Conservation (phyloP, 2,113 vertebrate genomes). For the Clarias magur region DNA sequence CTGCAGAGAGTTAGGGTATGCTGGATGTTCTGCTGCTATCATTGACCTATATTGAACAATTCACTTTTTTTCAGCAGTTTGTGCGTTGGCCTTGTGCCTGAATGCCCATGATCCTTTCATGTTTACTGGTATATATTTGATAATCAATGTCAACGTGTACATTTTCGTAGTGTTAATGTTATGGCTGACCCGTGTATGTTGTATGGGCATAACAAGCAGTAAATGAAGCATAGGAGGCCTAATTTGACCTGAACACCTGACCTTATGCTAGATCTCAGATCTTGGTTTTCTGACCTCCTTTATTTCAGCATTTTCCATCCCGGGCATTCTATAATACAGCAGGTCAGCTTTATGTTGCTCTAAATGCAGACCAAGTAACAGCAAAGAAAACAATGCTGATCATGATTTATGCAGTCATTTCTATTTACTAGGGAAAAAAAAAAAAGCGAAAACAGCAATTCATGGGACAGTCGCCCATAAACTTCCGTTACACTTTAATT, state of each 20-base stretch:
- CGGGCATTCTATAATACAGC: constrained; percentile 45
- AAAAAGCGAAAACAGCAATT: neutral
- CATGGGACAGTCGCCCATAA: neutral
- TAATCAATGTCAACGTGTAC: no score
- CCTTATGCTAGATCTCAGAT: constrained; percentile 63
- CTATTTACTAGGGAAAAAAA: neutral
- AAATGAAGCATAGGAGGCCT: no score
- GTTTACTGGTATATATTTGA: no score
- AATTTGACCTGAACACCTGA: constrained; percentile 24
- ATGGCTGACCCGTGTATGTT: neutral
- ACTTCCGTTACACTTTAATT: neutral
- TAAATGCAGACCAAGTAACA: constrained; percentile 62
- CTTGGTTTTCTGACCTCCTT: constrained; percentile 36
- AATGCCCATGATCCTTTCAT: no score
- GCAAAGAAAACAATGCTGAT: constrained; percentile 59
- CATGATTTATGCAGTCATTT: neutral
- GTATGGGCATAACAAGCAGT: neutral
- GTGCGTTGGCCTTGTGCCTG: no score
- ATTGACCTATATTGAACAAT: no score
- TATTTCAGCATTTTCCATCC: constrained; percentile 61
- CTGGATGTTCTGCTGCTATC: no score
- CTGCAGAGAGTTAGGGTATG: no score
- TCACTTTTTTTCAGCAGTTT: no score
- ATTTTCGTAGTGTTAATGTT: no score
- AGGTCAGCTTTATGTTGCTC: neutral